Evolutionary conservation across 2,797 vertebrate species (phyloP), one percentile per base, ranked within the genome.

Genomic region (Alauda arvensis): DNA sequence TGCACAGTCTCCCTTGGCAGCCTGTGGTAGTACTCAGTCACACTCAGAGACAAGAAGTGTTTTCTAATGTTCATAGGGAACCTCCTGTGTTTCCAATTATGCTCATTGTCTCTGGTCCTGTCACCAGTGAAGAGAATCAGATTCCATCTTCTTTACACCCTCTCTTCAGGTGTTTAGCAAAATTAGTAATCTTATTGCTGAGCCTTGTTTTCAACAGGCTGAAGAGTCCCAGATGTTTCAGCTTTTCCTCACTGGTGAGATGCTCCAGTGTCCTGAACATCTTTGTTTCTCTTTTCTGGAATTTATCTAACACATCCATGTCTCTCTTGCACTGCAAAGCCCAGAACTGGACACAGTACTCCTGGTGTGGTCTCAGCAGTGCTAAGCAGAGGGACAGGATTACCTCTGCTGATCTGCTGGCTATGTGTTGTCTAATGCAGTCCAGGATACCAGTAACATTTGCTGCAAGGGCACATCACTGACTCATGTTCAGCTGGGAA

Each of bases 401-500:
- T 43, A 26, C 2, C 1, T 61, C 19, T n/a, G 34, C 26, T 37
- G 21, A 14, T 16, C 34, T 71, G 10, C 23, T 71, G n/a, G 34
- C 31, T 72, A 0, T 52, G 24, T 12, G 5, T 45, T 21, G 2
- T 24, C n/a, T 49, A 79, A 28, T 25, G 26, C 43, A 86, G 34
- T 8, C 19, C 42, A 77, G 33, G 46, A 34, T 43, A 34, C 6
- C 3, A 3, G 18, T n/a, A 39, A 10, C n/a, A 18, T 3, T 72
- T 69, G 14, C 12, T 69, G 13, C 29, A 53, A 52, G 19, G 29
- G 15, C 21, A 28, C 14, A 37, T 26, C 26, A 24, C 25, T 48
- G 39, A 3, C 12, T 77, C 14, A 2, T 11, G 18, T 52, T 74
- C 33, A 77, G 1, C 23, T 0, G 0, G n/a, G 28, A 62, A 9